These are phyloP conservation scores for Hyles lineata DNA, from an alignment of 2,888 invertebrate genomes.

Conservation along the genomic window DNA sequence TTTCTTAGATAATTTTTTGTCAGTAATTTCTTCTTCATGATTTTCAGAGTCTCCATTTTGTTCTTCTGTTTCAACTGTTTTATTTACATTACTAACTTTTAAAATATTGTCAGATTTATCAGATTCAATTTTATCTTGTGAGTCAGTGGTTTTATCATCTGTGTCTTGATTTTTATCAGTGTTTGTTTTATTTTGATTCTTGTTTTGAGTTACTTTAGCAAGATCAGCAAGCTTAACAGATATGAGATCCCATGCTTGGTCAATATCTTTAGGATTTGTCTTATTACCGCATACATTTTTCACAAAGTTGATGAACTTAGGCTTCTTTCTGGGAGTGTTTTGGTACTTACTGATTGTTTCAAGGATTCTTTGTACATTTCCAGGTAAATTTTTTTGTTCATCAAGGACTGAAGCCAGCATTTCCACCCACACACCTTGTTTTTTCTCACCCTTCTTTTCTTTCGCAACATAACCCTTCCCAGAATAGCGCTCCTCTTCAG, in stretches of 20 bases:
- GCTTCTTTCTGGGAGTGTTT: slow-evolving; percentile 94
- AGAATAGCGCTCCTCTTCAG: slow-evolving; percentile 94
- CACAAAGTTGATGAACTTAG: slow-evolving; percentile 92
- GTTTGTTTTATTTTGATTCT: neutral
- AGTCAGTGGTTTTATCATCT: slow-evolving; percentile 36
- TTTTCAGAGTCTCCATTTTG: slow-evolving; percentile 45
- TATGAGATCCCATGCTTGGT: slow-evolving; percentile 88
- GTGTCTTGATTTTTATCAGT: slow-evolving; percentile 37
- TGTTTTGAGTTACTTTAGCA: slow-evolving; percentile 64
- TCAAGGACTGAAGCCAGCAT: slow-evolving; percentile 88
- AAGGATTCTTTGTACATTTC: slow-evolving; percentile 86
- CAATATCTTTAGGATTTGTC: slow-evolving; percentile 84
- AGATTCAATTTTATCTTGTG: slow-evolving; percentile 34
- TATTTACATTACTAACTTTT: slow-evolving; percentile 40
- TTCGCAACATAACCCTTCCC: slow-evolving; percentile 91
- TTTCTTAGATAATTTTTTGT: slow-evolving; percentile 72
- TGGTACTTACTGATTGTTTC: slow-evolving; percentile 88
- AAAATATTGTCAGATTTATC: slow-evolving; percentile 34
- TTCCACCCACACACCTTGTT: slow-evolving; percentile 93
- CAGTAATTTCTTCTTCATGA: slow-evolving; percentile 45
- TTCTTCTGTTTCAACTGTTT: slow-evolving; percentile 39
- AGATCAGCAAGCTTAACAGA: slow-evolving; percentile 83
- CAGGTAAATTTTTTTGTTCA: slow-evolving; percentile 82
- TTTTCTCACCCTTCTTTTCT: slow-evolving; percentile 93
- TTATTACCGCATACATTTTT: slow-evolving; percentile 86